Evolutionary conservation across 2,113 vertebrate species (phyloP), one percentile per base, ranked within the genome.

Genomic region (Trachemys scripta): DNA sequence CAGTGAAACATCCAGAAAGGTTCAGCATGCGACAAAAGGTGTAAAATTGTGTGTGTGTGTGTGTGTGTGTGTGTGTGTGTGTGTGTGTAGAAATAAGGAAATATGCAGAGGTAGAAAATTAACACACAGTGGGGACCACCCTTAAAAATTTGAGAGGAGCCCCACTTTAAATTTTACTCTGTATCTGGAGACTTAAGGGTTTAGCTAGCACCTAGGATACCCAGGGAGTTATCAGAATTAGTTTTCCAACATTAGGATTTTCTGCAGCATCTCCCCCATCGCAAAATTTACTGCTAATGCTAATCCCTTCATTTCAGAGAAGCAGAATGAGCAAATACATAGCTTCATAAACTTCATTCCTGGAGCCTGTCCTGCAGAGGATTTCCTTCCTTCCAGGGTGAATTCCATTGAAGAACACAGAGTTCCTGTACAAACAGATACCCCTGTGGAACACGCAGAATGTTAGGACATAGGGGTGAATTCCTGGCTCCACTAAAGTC

Each of bases 281-380:
- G 3, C 87, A 14, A 1, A 9, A 11, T 1, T 19, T 0, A 2
- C 25, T 31, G 17, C 10, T 50, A 0, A 1, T 0, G 0, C 3
- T 1, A 13, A 45, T 1, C 42, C 13, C 51, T 38, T 51, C 22
- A 0, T 2, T 38, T 8, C 87, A 13, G 19, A 50, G 57, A 8
- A 14, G 81, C 47, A 0, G 42, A 42, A 10, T 75, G 78, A 91
- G 14, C 27, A 14, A 19, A 47, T 5, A 10, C n/a, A 12, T 42
- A 35, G 11, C 20, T n/a, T 80, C 42, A 12, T 0, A 35, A 79
- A 87, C 57, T 88, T 42, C 22, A 27, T n/a, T 62, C 35, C 72
- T 65, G 56, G 11, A 79, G 19, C 82, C 45, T 12, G 1, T 53
- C 35, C 0, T 1, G 11, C 27, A 7, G 45, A 31, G 57, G 49